A percentile compares a stretch with the other conserved stretches of the same genome.
phyloP scores from a whole-genome alignment of 2,888 invertebrate species.

The Hermaeophaga mercurialis region DNA sequence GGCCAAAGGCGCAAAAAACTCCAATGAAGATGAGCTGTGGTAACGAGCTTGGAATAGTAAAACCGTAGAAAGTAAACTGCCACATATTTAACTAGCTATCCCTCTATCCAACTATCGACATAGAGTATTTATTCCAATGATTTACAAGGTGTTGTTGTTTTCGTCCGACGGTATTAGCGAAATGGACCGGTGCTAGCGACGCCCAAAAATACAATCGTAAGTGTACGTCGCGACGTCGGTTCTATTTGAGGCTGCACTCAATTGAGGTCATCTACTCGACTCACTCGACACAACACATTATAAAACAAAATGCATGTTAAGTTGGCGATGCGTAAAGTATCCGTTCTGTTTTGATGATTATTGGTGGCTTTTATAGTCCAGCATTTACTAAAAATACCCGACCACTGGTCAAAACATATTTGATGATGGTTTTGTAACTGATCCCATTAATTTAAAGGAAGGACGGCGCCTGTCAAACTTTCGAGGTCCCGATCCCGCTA shows the following conservation, averaged over 20 bases:
- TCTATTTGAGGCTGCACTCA: slow-evolving; percentile 49
- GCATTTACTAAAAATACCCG: slow-evolving; percentile 31
- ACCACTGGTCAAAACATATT: slow-evolving; percentile 27
- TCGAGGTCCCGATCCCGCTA: slow-evolving; percentile 10
- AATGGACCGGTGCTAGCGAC: not conserved
- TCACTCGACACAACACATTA: slow-evolving; percentile 36
- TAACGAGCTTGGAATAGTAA: too few species aligned
- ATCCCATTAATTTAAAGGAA: slow-evolving; percentile 16
- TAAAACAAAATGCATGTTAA: slow-evolving; percentile 36
- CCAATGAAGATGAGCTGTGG: too few species aligned
- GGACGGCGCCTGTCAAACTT: slow-evolving; percentile 17
- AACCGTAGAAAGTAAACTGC: too few species aligned
- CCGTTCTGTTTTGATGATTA: slow-evolving; percentile 36
- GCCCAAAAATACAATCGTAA: slow-evolving; percentile 24
- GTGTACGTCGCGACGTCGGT: slow-evolving; percentile 41
- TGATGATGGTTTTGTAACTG: slow-evolving; percentile 23
- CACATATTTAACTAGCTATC: too few species aligned
- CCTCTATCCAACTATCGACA: too few species aligned
- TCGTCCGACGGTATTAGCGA: too few species aligned
- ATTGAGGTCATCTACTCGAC: slow-evolving; percentile 49
- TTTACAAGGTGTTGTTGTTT: too few species aligned
- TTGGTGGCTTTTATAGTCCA: slow-evolving; percentile 34
- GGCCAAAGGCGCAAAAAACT: too few species aligned
- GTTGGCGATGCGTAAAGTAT: slow-evolving; percentile 35
- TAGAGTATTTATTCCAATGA: too few species aligned